A percentile compares a stretch with the other conserved stretches of the same genome.
Evolutionary conservation across 2,888 invertebrate genomes (phyloP).

Genomic region (Drosophila helvetica): DNA sequence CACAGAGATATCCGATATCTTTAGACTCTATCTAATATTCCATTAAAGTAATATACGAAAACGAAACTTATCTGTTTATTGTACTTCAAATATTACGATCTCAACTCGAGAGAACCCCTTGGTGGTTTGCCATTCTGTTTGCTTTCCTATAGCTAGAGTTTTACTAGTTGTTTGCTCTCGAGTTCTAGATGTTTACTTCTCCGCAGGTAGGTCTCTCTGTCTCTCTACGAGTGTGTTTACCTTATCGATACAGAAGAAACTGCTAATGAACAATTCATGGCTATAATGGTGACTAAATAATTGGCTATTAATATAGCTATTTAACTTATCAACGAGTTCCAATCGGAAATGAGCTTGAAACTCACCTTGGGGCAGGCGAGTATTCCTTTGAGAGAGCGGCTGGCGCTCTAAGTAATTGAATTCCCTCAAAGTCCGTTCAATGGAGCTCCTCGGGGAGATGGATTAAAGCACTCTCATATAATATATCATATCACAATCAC

Average conservation of each 20-base stretch:
- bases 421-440: constrained; percentile 34
- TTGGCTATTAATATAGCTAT: constrained; percentile 45
- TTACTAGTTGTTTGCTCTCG: constrained; percentile 33
- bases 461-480: constrained; percentile 51
- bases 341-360: constrained; percentile 17
- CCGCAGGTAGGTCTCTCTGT: background rate
- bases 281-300: constrained; percentile 50
- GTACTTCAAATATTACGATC: constrained; percentile 5
- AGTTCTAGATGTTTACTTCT: constrained; percentile 33
- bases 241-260: constrained; percentile 42
- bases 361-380: constrained; percentile 23
- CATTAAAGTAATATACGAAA: too few relatives aligned
- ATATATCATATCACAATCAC: constrained; percentile 40
- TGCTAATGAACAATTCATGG: constrained; percentile 34
- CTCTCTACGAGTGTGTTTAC: constrained; percentile 28
- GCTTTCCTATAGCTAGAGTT: constrained; percentile 24
- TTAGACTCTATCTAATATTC: background rate
- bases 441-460: constrained; percentile 37
- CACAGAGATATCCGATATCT: background rate
- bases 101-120: constrained; percentile 28
- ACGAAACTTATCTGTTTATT: background rate
- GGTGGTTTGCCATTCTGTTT: constrained; percentile 19
- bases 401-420: constrained; percentile 39
- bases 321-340: constrained; percentile 42
- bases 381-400: constrained; percentile 11